Percentiles rank a stretch among this genome's conserved stretches.
Evolutionary conservation across 2,888 invertebrate species (phyloP).

Genomic region (Lepidochrysops patricia): DNA sequence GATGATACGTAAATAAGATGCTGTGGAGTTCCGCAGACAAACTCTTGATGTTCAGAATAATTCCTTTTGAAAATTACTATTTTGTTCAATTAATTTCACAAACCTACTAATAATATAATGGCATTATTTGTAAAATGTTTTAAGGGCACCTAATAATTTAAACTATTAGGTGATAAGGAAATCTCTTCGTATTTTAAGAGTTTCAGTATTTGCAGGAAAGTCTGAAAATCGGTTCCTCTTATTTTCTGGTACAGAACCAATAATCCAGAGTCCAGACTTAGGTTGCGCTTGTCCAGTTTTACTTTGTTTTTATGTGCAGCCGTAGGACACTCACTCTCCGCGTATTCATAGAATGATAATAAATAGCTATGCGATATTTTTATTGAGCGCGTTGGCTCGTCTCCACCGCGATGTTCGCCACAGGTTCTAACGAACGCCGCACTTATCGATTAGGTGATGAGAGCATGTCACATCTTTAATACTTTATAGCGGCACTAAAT

Average conservation of each 20-base stretch:
- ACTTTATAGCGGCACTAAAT: background rate
- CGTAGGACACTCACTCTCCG: conserved; percentile 51
- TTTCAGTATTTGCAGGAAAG: no score
- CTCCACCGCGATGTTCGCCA: conserved; percentile 47
- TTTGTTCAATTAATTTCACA: no score
- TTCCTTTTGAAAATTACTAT: no score
- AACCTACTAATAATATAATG: no score
- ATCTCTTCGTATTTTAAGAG: no score
- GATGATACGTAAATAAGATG: conserved; percentile 29
- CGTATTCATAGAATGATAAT: conserved; percentile 65
- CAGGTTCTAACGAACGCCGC: conserved; percentile 46
- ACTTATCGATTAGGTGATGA: conserved; percentile 40
- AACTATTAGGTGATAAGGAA: no score
- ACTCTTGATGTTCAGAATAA: no score
- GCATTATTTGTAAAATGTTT: no score
- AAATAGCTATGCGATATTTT: conserved; percentile 63
- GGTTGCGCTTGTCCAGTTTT: conserved; percentile 34
- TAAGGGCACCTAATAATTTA: no score
- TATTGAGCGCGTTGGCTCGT: conserved; percentile 60
- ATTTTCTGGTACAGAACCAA: background rate
- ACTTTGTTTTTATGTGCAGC: conserved; percentile 69
- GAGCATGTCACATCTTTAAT: conserved; percentile 23
- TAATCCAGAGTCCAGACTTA: background rate
- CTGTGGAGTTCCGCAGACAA: background rate
- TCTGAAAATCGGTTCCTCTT: no score